Evolutionary conservation across 2,888 invertebrate species (phyloP).

Genomic region (Tiliacea citrago): DNA sequence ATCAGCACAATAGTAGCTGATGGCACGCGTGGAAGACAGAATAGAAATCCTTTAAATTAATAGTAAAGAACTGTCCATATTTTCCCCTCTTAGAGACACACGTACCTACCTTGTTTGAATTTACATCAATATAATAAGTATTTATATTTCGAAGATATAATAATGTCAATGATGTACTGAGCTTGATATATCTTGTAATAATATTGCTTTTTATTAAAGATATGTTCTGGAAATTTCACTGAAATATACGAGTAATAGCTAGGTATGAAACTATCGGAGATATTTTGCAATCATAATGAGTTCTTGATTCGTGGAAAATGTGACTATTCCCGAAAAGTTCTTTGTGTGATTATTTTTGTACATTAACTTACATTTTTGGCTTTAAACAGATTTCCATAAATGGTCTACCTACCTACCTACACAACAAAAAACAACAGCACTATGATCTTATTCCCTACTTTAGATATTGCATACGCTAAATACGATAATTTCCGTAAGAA

Average conservation of each 20-base stretch:
- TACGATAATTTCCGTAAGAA: not conserved
- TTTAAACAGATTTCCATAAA: constrained; percentile 5
- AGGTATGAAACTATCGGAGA: constrained; percentile 12
- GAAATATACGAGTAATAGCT: not conserved
- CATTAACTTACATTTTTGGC: not conserved
- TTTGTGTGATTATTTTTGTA: not conserved
- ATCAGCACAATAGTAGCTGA: constrained; percentile 45
- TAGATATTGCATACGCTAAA: not conserved
- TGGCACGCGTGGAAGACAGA: constrained; percentile 44
- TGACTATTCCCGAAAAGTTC: not conserved
- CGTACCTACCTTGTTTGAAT: constrained; percentile 17
- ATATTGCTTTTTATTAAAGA: constrained; percentile 9
- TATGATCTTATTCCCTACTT: not conserved
- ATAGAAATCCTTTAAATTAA: constrained; percentile 35
- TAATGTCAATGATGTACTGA: constrained; percentile 51
- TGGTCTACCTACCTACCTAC: not conserved
- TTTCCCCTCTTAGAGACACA: constrained; percentile 31
- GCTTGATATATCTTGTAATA: constrained; percentile 28
- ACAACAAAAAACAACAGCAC: not conserved
- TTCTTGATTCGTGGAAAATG: constrained; percentile 16
- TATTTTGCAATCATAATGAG: constrained; percentile 40
- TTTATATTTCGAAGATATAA: constrained; percentile 17
- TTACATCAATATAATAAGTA: constrained; percentile 43
- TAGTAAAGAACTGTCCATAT: constrained; percentile 3
- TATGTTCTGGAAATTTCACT: constrained; percentile 7